phyloP scores from a whole-genome alignment of 2,888 invertebrate species.

The Andrena fulva region DNA sequence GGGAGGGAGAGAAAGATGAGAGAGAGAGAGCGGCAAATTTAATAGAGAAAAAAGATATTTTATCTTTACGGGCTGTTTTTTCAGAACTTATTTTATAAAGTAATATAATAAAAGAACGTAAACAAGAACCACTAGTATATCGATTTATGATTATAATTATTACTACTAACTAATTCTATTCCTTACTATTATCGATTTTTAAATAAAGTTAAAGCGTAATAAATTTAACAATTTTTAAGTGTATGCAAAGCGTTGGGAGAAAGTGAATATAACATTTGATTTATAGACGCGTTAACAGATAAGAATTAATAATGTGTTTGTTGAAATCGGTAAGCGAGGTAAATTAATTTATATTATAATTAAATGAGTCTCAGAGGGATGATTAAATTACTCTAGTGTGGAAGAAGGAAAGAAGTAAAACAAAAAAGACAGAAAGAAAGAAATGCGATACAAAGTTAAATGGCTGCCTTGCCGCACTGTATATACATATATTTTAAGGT shows the following conservation, averaged over 20 bases:
- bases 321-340: constrained; percentile 68
- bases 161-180: constrained; percentile 72
- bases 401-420: constrained; percentile 21
- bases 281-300: constrained; percentile 66
- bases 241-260: constrained; percentile 58
- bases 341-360: constrained; percentile 76
- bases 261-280: constrained; percentile 66
- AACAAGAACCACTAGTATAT: constrained; percentile 75
- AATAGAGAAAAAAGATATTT: constrained; percentile 47
- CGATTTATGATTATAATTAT: constrained; percentile 76
- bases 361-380: constrained; percentile 76
- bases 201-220: constrained; percentile 72
- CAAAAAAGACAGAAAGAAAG: constrained; percentile 15
- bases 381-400: constrained; percentile 73
- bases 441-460: constrained; percentile 55
- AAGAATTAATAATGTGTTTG: constrained; percentile 66
- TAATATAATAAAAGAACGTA: constrained; percentile 67
- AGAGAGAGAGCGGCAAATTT: constrained; percentile 42
- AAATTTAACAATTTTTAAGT: constrained; percentile 71
- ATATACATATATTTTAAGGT: constrained; percentile 75
- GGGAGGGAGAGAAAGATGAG: constrained; percentile 20
- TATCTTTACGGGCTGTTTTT: constrained; percentile 75
- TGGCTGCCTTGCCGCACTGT: constrained; percentile 69
- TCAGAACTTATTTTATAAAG: constrained; percentile 75
- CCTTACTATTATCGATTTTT: constrained; percentile 74